These are phyloP conservation scores for Macropodus opercularis DNA, from an alignment of 2,797 vertebrate genomes.

Conservation along the genomic window DNA sequence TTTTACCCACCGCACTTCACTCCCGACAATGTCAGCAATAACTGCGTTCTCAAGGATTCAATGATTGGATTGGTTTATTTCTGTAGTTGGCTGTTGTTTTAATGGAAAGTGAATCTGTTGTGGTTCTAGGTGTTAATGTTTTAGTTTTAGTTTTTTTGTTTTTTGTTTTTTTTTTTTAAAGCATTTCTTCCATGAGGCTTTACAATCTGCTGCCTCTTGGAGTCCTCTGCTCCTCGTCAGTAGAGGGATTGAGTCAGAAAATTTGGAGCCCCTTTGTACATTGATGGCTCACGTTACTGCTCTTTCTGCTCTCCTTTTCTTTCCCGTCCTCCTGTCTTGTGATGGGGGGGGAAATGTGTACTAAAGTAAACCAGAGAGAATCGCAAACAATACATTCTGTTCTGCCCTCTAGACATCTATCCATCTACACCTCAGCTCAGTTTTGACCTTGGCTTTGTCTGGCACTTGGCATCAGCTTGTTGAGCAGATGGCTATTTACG, in stretches of 20 bases:
- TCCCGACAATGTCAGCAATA: slow-evolving; percentile 83
- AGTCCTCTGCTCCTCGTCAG: slow-evolving; percentile 38
- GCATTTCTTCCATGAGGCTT: slow-evolving; percentile 73
- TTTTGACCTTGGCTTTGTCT: slow-evolving; percentile 23
- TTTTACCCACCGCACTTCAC: slow-evolving; percentile 19
- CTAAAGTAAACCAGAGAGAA: slow-evolving; percentile 58
- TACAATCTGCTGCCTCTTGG: slow-evolving; percentile 45
- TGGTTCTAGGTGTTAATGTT: slow-evolving; percentile 74
- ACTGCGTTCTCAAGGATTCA: slow-evolving; percentile 86
- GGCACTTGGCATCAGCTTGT: slow-evolving; percentile 23
- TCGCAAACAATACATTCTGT: slow-evolving; percentile 45
- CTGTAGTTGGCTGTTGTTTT: slow-evolving; percentile 74
- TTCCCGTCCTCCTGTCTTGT: slow-evolving; percentile 16
- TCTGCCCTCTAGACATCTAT: slow-evolving; percentile 41
- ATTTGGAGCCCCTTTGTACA: slow-evolving; percentile 69
- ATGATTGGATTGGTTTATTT: slow-evolving; percentile 77
- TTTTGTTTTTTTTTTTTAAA: slow-evolving; percentile 26
- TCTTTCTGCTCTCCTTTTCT: slow-evolving; percentile 49
- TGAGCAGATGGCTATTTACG: slow-evolving; percentile 39
- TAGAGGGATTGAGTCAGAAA: slow-evolving; percentile 56
- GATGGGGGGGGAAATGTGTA: slow-evolving; percentile 47
- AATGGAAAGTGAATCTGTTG: slow-evolving; percentile 72
- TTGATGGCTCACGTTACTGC: slow-evolving; percentile 78
- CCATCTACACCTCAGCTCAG: slow-evolving; percentile 24
- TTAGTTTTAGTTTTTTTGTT: too few species aligned